Base-by-base conservation (phyloP, 1,140 invertebrate genomes). In the Hirudo medicinalis region DNA sequence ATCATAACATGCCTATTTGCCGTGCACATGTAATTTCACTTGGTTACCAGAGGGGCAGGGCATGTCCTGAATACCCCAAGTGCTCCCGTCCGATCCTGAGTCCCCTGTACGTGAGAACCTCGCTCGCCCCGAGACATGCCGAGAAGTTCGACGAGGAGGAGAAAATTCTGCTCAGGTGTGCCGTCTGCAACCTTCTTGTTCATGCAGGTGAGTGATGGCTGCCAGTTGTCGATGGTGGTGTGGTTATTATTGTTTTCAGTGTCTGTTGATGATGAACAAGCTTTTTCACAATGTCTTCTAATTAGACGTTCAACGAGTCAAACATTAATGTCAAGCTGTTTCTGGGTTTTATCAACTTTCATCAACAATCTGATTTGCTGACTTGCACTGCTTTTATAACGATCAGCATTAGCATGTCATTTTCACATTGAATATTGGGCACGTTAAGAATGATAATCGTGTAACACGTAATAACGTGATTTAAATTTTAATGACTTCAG, bases 161-260 rank as follows among this genome's bases (percentile, higher is more conserved):
- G 22, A 63, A 20, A 20, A 63, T 63, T 6, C 57, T 63, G 57
- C 29, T 63, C 22, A 63, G 29, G 20, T 63, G 57, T 32, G 29
- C 4, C 19, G 57, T 32, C 57, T 63, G 57, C 57, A 63, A 32
- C 29, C 57, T 63, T 1, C 22, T 63, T 11, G 57, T 63, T 32
- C 57, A 63, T 63, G 57, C 57, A 63, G 22, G 57, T 63, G 57
- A 63, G 57, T 11, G 57, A 13, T 63, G 5, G 57, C 20, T 63
- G 4, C 57, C 8, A 6, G 11, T 63, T 32, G 29, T 63, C 32
- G 32, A 6, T 36, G 32, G 6, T 36, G 6, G 6, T n/a, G n/a
- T n/a, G n/a, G n/a, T n/a, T n/a, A n/a, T 22, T 60, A 5, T 6
- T 60, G 4, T 60, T 32, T 25, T 63, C 2, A 32, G 11, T 4